Percentiles rank a stretch among this genome's conserved stretches.
phyloP scores from a whole-genome alignment of 2,888 invertebrate genomes.

The Hermodice carunculata region DNA sequence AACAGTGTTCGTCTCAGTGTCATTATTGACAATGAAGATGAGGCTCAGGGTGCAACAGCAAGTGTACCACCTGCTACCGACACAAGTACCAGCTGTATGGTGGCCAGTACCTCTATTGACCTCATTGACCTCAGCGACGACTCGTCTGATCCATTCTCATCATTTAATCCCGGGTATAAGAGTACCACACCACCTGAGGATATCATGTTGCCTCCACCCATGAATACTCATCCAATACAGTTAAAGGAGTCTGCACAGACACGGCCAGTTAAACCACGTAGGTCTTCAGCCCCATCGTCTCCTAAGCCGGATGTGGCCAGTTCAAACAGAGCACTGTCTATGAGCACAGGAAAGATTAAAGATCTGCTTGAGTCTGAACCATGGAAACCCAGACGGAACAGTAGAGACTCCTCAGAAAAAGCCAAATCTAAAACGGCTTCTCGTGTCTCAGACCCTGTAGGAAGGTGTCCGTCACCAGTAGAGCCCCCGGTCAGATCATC shows the following conservation, averaged over 20 bases:
- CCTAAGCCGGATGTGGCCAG: neutral
- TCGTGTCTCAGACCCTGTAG: neutral
- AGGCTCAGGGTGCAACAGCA: neutral
- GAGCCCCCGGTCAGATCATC: constrained; percentile 11
- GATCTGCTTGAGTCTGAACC: no score
- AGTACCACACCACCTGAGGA: constrained; percentile 36
- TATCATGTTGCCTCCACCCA: constrained; percentile 1
- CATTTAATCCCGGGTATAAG: constrained; percentile 40
- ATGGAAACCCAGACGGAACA: constrained; percentile 25
- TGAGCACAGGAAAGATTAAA: neutral
- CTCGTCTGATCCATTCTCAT: constrained; percentile 13
- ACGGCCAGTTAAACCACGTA: no score
- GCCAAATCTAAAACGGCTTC: neutral
- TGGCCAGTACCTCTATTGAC: constrained; percentile 22
- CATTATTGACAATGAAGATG: neutral
- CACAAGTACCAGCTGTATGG: neutral
- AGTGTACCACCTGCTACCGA: neutral
- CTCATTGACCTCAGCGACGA: constrained; percentile 13
- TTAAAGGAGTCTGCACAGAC: neutral
- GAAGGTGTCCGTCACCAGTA: neutral
- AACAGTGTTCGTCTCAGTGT: neutral
- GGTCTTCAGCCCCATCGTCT: no score
- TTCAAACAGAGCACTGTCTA: neutral
- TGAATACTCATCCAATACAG: neutral
- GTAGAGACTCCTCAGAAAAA: neutral